A percentile compares a stretch with the other conserved stretches of the same genome.
phyloP scores from a whole-genome alignment of 2,113 vertebrate genomes.

The Pedetes capensis region DNA sequence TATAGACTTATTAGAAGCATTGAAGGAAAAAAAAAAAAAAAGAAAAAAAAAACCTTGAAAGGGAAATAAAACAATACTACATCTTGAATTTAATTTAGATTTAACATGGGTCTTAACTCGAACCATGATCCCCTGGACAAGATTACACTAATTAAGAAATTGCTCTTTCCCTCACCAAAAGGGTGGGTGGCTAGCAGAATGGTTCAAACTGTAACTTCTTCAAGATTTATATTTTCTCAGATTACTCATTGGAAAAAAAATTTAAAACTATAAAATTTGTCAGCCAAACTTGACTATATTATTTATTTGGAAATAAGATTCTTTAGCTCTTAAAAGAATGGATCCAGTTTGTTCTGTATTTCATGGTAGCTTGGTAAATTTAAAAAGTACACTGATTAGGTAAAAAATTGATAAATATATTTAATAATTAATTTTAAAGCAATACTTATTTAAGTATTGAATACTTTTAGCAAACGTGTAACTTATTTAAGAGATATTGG shows the following conservation, averaged over 20 bases:
- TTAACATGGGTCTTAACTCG: slow-evolving; percentile 19
- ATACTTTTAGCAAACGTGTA: slow-evolving; percentile 24
- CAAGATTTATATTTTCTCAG: slow-evolving; percentile 49
- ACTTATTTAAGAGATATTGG: not conserved
- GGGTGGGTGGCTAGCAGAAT: not conserved
- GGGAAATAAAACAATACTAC: slow-evolving; percentile 11
- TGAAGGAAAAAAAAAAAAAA: slow-evolving; percentile 53
- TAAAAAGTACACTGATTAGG: not conserved
- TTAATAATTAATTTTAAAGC: slow-evolving; percentile 48
- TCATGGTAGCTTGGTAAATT: slow-evolving; percentile 36
- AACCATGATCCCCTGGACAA: slow-evolving; percentile 30
- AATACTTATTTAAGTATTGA: slow-evolving; percentile 9
- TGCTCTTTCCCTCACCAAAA: not conserved
- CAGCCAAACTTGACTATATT: not conserved
- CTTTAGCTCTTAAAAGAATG: not conserved
- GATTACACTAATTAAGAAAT: not conserved
- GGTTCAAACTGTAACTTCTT: not conserved
- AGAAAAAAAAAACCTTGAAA: slow-evolving; percentile 26
- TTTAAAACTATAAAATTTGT: slow-evolving; percentile 17
- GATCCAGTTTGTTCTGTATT: not conserved
- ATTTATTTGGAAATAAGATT: not conserved
- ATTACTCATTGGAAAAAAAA: not conserved
- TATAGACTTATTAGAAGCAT: slow-evolving; percentile 24
- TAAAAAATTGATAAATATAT: not conserved
- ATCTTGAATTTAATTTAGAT: slow-evolving; percentile 52